Evolutionary conservation across 1,140 invertebrate species (phyloP).

Genomic region (Lepidostoma basale): DNA sequence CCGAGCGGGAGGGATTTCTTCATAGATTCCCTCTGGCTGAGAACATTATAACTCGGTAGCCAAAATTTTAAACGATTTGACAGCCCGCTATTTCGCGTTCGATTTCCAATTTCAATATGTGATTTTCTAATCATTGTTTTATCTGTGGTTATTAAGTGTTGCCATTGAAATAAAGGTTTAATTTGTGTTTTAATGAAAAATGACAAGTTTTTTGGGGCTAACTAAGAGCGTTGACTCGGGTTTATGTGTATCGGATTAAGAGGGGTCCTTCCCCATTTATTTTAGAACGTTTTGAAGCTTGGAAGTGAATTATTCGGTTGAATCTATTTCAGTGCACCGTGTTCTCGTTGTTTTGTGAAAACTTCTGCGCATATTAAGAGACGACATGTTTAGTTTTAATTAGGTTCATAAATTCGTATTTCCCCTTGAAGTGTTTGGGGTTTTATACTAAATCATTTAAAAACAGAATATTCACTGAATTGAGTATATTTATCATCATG

Average conservation of each 20-base stretch:
- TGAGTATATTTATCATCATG: no score
- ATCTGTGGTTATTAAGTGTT: no score
- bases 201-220: no score
- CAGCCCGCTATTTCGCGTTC: conserved; percentile 6
- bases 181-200: no score
- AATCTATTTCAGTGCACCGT: not conserved
- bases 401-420: no score
- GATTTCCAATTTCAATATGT: not conserved
- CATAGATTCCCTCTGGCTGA: not conserved
- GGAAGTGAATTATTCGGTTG: not conserved
- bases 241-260: conserved; percentile 14
- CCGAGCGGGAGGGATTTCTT: conserved; percentile 20
- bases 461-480: no score
- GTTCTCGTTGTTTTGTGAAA: not conserved
- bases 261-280: conserved; percentile 9
- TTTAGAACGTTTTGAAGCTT: conserved; percentile 6
- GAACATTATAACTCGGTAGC: conserved; percentile 14
- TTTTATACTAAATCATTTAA: no score
- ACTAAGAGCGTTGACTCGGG: not conserved
- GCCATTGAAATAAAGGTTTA: no score
- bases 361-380: not conserved
- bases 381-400: not conserved
- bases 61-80: conserved; percentile 11
- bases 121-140: no score
- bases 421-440: no score